A percentile compares a stretch with the other conserved stretches of the same genome.
phyloP scores from a whole-genome alignment of 2,113 vertebrate species.

The Tonatia bakeri region DNA sequence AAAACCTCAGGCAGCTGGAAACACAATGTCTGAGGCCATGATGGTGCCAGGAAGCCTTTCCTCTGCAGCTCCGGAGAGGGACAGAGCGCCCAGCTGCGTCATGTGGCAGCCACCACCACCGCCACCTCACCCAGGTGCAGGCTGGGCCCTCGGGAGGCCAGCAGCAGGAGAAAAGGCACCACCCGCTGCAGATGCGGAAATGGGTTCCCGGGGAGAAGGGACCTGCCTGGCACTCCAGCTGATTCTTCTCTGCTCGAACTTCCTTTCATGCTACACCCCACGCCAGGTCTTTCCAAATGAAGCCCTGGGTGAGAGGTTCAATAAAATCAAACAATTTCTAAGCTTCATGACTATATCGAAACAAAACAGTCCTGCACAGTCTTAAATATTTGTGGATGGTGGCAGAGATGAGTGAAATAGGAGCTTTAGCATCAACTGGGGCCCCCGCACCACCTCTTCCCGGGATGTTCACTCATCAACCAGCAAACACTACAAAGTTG shows the following conservation, averaged over 20 bases:
- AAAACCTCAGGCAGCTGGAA: neutral
- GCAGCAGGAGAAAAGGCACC: rapidly evolving
- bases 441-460: neutral
- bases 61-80: rapidly evolving
- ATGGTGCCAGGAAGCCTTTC: neutral
- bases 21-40: neutral
- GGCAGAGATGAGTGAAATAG: neutral
- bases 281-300: neutral
- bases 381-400: neutral
- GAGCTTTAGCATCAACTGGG: neutral
- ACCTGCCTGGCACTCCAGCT: neutral
- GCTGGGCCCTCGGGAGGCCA: neutral
- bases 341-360: neutral
- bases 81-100: neutral
- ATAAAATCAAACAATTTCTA: neutral
- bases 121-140: neutral
- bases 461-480: neutral
- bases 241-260: neutral
- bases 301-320: neutral
- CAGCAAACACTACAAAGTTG: neutral
- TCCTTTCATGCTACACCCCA: neutral
- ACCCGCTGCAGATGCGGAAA: neutral
- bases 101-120: neutral
- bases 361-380: neutral
- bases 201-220: rapidly evolving